These are phyloP conservation scores for Matsumyia berberina DNA, from an alignment of 2,888 invertebrate species.

Conservation along the genomic window DNA sequence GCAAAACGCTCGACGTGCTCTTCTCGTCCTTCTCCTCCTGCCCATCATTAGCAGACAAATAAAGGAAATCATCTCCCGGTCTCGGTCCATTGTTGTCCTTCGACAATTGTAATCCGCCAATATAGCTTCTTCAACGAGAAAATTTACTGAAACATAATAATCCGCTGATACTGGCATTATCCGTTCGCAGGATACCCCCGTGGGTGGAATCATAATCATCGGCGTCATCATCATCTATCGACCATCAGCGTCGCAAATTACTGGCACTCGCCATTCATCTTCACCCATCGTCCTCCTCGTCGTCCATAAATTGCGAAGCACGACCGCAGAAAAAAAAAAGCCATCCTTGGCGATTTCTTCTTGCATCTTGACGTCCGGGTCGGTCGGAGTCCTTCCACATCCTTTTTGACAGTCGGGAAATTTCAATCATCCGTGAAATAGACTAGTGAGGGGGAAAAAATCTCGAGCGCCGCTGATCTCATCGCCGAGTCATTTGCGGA, in stretches of 20 bases:
- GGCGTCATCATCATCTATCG: constrained; percentile 51
- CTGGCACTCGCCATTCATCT: constrained; percentile 63
- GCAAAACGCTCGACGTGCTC: constrained; percentile 8
- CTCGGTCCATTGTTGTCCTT: constrained; percentile 62
- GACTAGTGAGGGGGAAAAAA: constrained; percentile 46
- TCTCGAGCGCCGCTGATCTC: constrained; percentile 68
- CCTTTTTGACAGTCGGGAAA: constrained; percentile 65
- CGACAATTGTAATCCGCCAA: constrained; percentile 70
- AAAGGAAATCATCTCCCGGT: constrained; percentile 56
- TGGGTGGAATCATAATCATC: constrained; percentile 59
- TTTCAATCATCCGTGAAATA: constrained; percentile 73
- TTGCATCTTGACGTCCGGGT: constrained; percentile 30
- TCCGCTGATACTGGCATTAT: constrained; percentile 69
- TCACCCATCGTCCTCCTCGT: constrained; percentile 59
- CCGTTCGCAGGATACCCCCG: constrained; percentile 47
- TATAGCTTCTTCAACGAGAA: constrained; percentile 52
- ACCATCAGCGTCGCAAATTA: constrained; percentile 56
- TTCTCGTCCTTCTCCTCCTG: background rate
- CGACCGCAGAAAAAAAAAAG: background rate
- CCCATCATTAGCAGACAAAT: constrained; percentile 65
- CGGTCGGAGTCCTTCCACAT: background rate
- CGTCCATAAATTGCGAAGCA: constrained; percentile 57
- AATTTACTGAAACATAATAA: constrained; percentile 62
- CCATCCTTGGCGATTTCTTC: constrained; percentile 39
- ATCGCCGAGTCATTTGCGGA: constrained; percentile 67